Conservation (phyloP, 2,113 vertebrate genomes). For the Carlito syrichta region DNA sequence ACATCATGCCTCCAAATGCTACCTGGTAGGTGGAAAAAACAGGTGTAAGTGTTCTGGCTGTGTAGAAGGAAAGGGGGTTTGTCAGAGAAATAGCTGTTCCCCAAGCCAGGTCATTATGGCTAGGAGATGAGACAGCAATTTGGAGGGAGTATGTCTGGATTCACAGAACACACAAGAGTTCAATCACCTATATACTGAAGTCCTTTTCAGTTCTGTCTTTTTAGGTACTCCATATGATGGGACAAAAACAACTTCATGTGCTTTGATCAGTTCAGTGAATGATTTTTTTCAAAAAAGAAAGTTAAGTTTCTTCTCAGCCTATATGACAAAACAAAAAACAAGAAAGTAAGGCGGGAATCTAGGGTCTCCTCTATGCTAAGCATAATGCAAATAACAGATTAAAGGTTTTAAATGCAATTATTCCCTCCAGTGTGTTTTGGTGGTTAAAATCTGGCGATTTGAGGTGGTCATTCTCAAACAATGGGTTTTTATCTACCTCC, state of each 20-base stretch:
- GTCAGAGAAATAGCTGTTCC: neutral
- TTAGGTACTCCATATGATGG: neutral
- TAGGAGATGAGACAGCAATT: neutral
- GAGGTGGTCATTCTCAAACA: conserved; percentile 19
- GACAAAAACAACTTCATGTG: neutral
- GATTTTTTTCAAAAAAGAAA: neutral
- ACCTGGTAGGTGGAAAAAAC: neutral
- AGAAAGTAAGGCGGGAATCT: neutral
- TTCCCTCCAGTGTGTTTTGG: neutral
- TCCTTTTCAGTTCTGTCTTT: neutral
- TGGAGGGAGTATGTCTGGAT: neutral
- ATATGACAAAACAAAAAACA: neutral
- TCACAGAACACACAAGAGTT: neutral
- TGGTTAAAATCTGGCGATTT: conserved; percentile 18
- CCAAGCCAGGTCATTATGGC: neutral
- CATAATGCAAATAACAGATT: neutral
- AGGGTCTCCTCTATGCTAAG: neutral
- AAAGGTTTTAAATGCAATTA: neutral
- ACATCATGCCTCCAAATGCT: neutral
- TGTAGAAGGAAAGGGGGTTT: neutral
- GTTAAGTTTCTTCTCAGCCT: neutral
- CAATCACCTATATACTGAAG: neutral
- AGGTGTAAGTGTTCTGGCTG: neutral
- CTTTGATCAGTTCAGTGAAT: neutral
- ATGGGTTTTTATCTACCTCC: neutral